Evolutionary conservation across 1,140 invertebrate species (phyloP).

Genomic region (Dinoponera quadriceps): DNA sequence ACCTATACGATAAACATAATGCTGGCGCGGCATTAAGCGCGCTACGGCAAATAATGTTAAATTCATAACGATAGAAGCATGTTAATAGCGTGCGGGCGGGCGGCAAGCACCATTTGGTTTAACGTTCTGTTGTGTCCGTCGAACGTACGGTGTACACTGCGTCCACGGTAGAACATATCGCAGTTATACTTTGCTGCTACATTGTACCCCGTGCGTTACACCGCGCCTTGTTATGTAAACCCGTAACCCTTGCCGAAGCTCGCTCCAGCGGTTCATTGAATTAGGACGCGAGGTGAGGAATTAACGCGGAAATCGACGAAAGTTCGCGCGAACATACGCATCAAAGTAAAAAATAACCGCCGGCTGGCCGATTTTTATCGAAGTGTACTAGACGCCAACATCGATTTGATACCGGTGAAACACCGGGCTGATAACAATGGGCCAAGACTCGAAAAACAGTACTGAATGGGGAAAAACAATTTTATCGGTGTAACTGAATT

Average conservation of each 20-base stretch:
- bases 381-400: too few species aligned
- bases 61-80: slow-evolving; percentile 54
- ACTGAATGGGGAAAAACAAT: too few species aligned
- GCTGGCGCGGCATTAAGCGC: slow-evolving; percentile 18
- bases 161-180: slow-evolving; percentile 37
- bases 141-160: slow-evolving; percentile 44
- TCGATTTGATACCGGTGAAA: too few species aligned
- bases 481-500: too few species aligned
- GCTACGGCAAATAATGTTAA: slow-evolving; percentile 54
- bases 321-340: neutral
- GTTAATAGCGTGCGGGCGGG: slow-evolving; percentile 37
- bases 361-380: too few species aligned
- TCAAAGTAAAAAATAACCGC: too few species aligned
- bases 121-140: slow-evolving; percentile 47
- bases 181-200: slow-evolving; percentile 45
- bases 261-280: slow-evolving; percentile 52
- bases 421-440: too few species aligned
- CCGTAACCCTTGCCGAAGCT: slow-evolving; percentile 38
- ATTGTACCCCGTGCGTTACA: slow-evolving; percentile 37
- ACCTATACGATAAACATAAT: slow-evolving; percentile 49
- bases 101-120: slow-evolving; percentile 37
- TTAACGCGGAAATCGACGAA: neutral
- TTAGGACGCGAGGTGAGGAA: neutral
- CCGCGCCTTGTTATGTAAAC: slow-evolving; percentile 31
- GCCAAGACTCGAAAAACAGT: too few species aligned